Evolutionary conservation across 2,113 vertebrate genomes (phyloP).

Genomic region (Megaceryle maxima): DNA sequence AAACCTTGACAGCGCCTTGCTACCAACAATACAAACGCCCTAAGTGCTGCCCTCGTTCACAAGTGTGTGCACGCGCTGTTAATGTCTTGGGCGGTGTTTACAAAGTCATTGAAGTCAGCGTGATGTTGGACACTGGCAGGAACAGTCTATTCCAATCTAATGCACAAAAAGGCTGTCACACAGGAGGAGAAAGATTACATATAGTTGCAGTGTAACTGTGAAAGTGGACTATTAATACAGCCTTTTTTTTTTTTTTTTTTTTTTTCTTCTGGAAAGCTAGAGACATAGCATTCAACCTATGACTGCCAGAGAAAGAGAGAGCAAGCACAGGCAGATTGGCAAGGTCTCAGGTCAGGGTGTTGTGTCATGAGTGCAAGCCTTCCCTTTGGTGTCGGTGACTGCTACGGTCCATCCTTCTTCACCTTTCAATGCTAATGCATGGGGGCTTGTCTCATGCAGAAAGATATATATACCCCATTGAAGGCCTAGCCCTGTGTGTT

Average conservation of each 20-base stretch:
- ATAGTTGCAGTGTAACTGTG: not conserved
- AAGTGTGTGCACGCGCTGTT: not conserved
- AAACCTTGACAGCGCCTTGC: not conserved
- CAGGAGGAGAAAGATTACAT: constrained; percentile 42
- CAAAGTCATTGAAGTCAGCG: not conserved
- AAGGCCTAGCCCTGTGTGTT: not conserved
- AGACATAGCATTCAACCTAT: constrained; percentile 2
- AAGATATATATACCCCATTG: rapidly evolving
- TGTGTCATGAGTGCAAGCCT: not conserved
- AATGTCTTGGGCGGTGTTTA: constrained; percentile 8
- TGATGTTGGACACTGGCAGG: not conserved
- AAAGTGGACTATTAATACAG: constrained; percentile 47
- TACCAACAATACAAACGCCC: not conserved
- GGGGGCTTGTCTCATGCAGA: not conserved
- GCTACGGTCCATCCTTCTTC: not conserved
- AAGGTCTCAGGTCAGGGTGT: not conserved
- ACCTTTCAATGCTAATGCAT: not conserved
- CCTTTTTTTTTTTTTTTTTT: not conserved
- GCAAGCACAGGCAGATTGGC: not conserved
- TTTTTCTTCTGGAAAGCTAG: not conserved
- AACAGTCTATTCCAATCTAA: constrained; percentile 22
- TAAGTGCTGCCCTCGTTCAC: not conserved
- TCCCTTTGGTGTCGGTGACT: not conserved
- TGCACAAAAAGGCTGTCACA: constrained; percentile 18
- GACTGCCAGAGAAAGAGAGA: not conserved